Evolutionary conservation across 2,888 invertebrate species (phyloP).

Genomic region (Eulithis testata): DNA sequence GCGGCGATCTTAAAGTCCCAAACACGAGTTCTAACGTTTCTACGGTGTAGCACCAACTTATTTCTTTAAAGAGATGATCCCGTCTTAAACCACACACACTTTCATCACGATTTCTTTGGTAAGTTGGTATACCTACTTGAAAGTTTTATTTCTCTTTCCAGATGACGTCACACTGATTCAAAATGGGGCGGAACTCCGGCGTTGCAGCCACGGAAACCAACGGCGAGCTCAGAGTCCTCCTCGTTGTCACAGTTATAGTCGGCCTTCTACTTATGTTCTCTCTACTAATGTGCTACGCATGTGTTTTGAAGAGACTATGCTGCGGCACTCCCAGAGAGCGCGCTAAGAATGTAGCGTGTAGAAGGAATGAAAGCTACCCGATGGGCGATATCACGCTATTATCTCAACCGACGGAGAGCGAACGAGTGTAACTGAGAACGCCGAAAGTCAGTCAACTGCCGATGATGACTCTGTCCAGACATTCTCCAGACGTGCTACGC

Average conservation of each 20-base stretch:
- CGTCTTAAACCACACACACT: no score
- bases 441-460: no score
- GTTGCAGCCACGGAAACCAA: constrained; percentile 68
- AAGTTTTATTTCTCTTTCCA: constrained; percentile 48
- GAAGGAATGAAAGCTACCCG: constrained; percentile 82
- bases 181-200: constrained; percentile 71
- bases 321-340: constrained; percentile 82
- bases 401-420: constrained; percentile 86
- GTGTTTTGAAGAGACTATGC: constrained; percentile 86
- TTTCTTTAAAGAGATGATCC: not conserved
- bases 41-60: constrained; percentile 16
- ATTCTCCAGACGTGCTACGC: no score
- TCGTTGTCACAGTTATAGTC: constrained; percentile 85
- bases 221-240: constrained; percentile 84
- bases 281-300: constrained; percentile 87
- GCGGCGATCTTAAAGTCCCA: not conserved
- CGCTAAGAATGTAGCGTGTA: constrained; percentile 69
- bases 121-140: not conserved
- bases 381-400: constrained; percentile 86
- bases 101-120: no score
- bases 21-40: not conserved
- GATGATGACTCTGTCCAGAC: no score
- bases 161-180: constrained; percentile 51
- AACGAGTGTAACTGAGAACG: constrained; percentile 63
- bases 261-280: constrained; percentile 86